Evolutionary conservation across 2,113 vertebrate genomes (phyloP), one percentile per base, ranked within the genome.

Genomic region (Albula glossodonta): DNA sequence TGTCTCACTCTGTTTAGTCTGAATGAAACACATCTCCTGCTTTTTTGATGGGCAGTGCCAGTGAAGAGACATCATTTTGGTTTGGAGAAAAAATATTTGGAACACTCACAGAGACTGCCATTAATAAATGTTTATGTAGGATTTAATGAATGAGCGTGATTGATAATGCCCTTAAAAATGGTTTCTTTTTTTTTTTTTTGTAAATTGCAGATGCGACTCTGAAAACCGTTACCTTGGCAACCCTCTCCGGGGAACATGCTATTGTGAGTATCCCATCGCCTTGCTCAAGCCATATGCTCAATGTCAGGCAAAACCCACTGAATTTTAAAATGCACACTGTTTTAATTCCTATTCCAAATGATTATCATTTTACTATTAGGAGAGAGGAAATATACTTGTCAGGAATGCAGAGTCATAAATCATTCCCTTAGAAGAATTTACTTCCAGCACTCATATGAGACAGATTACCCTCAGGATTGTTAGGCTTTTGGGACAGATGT

Each of bases 181-280:
- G 70, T 74, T 31, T 74, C 87, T 88, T 84, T 79, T 90, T 89
- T 91, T 88, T 93, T 89, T 92, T 89, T 88, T 41, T 41, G 31
- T 87, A 86, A 74, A 60, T 88, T 96, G 89, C 97, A 99, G 98
- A 92, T 99, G 98, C 94, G 98, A 99, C 92, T 99, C 98, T 91
- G 98, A 99, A 94, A 99, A 99, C 93, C 97, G 98, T 92, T 99
- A 99, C 96, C 97, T 99, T 94, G 98, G 98, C 94, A 99, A 99
- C 95, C 98, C 98, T 78, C 97, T 99, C 89, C 96, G 97, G 93
- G 98, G 98, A 95, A 99, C 98, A 79, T 99, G 98, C 93, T 99
- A 99, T 93, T 99, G 98, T 99, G 95, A 99, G 98, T 99, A 97
- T 92, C 52, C 83, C 5, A 60, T 66, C 78, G 70, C 83, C 83